phyloP scores from a whole-genome alignment of 2,888 invertebrate genomes.

The Hartigia nigra region DNA sequence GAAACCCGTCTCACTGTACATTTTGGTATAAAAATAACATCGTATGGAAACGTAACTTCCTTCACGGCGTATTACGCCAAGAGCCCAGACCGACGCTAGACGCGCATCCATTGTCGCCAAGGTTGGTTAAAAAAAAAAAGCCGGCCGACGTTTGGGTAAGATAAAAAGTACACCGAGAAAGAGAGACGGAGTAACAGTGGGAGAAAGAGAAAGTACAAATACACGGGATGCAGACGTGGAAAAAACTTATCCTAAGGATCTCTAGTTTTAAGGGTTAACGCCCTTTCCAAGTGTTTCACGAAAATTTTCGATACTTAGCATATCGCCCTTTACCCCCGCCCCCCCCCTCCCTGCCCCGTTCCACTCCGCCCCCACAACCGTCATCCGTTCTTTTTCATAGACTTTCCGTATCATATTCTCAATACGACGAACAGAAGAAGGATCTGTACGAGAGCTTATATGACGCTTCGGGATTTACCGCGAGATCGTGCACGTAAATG shows the following conservation, averaged over 20 bases:
- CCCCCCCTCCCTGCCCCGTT: too few relatives aligned
- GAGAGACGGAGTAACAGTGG: slow-evolving; percentile 16
- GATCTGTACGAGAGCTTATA: slow-evolving; percentile 12
- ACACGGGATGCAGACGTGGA: slow-evolving; percentile 18
- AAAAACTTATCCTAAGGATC: slow-evolving; percentile 17
- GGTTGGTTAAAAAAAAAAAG: slow-evolving; percentile 2
- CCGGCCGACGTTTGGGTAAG: neutral
- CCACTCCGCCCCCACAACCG: neutral
- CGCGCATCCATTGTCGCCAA: slow-evolving; percentile 17
- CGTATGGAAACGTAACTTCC: slow-evolving; percentile 1
- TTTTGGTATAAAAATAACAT: neutral
- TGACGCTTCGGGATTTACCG: slow-evolving; percentile 6
- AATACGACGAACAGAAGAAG: slow-evolving; percentile 23
- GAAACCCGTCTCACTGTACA: neutral
- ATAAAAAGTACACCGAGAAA: neutral
- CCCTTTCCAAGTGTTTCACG: neutral
- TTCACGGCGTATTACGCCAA: slow-evolving; percentile 1
- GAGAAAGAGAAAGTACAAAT: slow-evolving; percentile 13
- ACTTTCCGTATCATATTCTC: neutral
- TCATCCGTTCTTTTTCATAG: neutral
- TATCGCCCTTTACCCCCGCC: neutral
- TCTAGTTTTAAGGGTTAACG: neutral
- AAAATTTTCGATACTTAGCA: neutral
- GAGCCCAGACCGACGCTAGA: neutral
- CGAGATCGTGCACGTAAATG: slow-evolving; percentile 9